Evolutionary conservation across 2,888 invertebrate genomes (phyloP).

Genomic region (Netelia melanura): DNA sequence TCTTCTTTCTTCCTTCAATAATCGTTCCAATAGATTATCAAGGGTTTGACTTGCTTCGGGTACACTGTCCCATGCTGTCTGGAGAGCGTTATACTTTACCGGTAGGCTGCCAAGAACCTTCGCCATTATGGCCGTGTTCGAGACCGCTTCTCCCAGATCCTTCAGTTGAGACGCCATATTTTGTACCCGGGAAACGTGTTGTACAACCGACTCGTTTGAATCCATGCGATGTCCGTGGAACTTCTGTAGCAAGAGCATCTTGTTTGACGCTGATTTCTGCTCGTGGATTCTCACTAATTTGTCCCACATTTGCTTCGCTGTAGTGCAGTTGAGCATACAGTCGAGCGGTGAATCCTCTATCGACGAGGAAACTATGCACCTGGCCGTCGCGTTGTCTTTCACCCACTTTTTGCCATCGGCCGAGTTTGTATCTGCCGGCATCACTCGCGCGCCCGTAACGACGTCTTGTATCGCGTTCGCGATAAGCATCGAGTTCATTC

Average conservation of each 20-base stretch:
- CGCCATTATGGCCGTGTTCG: slow-evolving; percentile 69
- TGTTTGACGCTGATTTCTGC: slow-evolving; percentile 72
- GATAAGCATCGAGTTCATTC: slow-evolving; percentile 59
- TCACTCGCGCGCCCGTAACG: slow-evolving; percentile 39
- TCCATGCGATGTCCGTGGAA: slow-evolving; percentile 69
- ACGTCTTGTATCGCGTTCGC: slow-evolving; percentile 43
- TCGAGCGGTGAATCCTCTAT: slow-evolving; percentile 68
- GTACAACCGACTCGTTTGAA: slow-evolving; percentile 65
- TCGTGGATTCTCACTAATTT: slow-evolving; percentile 69
- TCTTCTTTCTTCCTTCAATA: slow-evolving; percentile 3
- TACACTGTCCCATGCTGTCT: slow-evolving; percentile 72
- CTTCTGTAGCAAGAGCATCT: slow-evolving; percentile 67
- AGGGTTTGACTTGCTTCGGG: background rate
- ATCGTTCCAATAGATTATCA: background rate
- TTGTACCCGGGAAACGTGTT: slow-evolving; percentile 67
- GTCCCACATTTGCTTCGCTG: slow-evolving; percentile 72
- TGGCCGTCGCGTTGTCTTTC: slow-evolving; percentile 71
- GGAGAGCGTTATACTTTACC: slow-evolving; percentile 67
- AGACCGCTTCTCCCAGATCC: slow-evolving; percentile 70
- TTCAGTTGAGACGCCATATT: slow-evolving; percentile 70
- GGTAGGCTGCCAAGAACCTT: slow-evolving; percentile 73
- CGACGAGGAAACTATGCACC: slow-evolving; percentile 69
- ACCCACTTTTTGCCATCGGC: slow-evolving; percentile 60
- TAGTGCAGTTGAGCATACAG: slow-evolving; percentile 64
- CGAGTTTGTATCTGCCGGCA: slow-evolving; percentile 33